Base-by-base conservation (phyloP, 1,140 invertebrate genomes). In the Planococcus citri region DNA sequence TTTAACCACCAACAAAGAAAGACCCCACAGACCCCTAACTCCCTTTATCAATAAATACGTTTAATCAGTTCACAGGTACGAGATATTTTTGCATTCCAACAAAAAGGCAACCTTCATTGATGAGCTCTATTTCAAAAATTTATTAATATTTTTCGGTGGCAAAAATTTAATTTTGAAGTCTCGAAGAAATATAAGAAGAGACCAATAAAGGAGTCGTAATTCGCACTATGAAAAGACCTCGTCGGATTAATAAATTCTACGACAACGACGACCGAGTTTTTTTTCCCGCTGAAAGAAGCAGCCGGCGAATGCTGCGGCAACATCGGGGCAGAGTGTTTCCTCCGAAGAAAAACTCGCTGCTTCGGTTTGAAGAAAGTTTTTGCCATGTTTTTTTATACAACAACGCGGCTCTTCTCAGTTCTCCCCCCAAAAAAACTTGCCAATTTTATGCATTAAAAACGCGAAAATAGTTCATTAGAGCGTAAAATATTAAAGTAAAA, bases 361-460 rank as follows among this genome's bases (percentile, higher is more conserved):
- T 12, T 33, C 29, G 3, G 29, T 33, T 33, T n/a, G n/a, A 9
- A 51, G 17, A 17, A 51, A 51, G 41, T 51, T 51, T n/a, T 20
- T 14, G 17, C 41, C 41, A 51, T 51, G 41, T 51, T 51, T 51
- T 33, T 33, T 6, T 33, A 33, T 12, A 12, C n/a, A n/a, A n/a
- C n/a, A n/a, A 37, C 33, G 33, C 33, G 33, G 33, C 33, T 37
- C 33, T 14, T 14, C 14, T 37, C 33, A 8, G 10, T 51, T 4
- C 41, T 4, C 10, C 41, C 41, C 12, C n/a, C n/a, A n/a, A n/a
- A n/a, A n/a, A 51, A 51, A 51, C 41, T 51, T 20, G 41, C 41
- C n/a, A 51, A 51, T 51, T 51, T 51, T 51, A 51, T 51, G 41
- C 41, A 51, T 51, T 51, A 51, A 51, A 51, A 51, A 51, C 41